A percentile compares a stretch with the other conserved stretches of the same genome.
Evolutionary conservation across 1,140 invertebrate species (phyloP).

Genomic region (Cecropterus lyciades): DNA sequence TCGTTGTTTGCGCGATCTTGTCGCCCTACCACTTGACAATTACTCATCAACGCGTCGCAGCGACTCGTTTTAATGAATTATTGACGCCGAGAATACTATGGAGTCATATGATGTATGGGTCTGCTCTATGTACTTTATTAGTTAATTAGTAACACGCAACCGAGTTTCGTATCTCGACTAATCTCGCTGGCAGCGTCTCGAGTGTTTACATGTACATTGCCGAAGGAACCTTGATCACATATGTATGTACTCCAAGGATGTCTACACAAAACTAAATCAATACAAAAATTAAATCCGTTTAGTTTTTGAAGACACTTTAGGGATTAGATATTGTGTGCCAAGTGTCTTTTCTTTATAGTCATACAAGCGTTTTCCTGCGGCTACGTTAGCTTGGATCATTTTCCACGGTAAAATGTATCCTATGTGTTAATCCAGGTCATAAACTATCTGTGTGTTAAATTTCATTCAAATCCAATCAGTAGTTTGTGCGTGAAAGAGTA

Average conservation of each 20-base stretch:
- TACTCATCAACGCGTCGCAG: constrained; percentile 48
- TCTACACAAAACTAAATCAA: no score
- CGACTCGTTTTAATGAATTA: constrained; percentile 50
- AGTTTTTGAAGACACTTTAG: no score
- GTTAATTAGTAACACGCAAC: constrained; percentile 28
- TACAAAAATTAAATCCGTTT: no score
- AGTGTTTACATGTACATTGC: constrained; percentile 4
- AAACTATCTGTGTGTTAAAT: no score
- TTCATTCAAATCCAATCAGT: no score
- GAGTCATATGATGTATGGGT: constrained; percentile 41
- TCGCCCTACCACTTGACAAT: constrained; percentile 50
- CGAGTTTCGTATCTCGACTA: constrained; percentile 4
- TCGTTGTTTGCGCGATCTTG: constrained; percentile 36
- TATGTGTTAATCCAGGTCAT: no score
- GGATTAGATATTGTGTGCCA: no score
- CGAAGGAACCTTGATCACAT: not conserved
- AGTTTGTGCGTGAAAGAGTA: no score
- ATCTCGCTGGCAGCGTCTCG: constrained; percentile 4
- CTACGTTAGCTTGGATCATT: no score
- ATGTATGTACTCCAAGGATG: not conserved
- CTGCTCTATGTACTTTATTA: constrained; percentile 39
- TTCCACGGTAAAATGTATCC: no score
- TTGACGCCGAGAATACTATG: constrained; percentile 50
- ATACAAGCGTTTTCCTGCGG: no score
- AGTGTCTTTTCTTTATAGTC: no score